Conservation (phyloP, 2,113 vertebrate species). For the Dolichotis patagonum region DNA sequence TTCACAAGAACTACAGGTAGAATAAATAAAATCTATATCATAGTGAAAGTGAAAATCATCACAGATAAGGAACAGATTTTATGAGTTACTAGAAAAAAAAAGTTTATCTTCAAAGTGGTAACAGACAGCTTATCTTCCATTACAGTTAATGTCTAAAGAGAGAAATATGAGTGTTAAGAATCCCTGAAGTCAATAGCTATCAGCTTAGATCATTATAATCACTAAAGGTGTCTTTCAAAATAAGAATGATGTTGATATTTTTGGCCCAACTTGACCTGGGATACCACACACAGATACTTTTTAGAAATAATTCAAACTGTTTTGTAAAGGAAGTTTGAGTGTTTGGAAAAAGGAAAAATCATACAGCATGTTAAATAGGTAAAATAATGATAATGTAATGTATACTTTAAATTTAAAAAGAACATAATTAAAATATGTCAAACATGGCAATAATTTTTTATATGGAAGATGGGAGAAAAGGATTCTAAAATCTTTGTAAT, state of each 20-base stretch:
- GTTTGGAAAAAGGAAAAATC: neutral
- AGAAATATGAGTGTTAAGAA: conserved; percentile 18
- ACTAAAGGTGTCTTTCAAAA: neutral
- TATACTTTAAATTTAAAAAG: neutral
- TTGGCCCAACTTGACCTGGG: neutral
- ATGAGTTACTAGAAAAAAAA: neutral
- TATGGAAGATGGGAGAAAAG: neutral
- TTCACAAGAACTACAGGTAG: neutral
- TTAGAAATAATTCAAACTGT: neutral
- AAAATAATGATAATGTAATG: neutral
- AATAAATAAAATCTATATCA: neutral
- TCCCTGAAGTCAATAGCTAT: neutral
- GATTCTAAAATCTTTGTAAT: neutral
- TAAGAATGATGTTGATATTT: neutral
- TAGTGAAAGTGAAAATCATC: neutral
- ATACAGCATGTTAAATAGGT: neutral
- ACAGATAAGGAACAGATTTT: neutral
- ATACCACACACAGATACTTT: neutral
- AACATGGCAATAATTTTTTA: neutral
- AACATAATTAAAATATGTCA: neutral
- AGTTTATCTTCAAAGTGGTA: neutral
- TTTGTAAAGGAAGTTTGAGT: neutral
- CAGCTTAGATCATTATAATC: neutral
- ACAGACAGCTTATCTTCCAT: conserved; percentile 1
- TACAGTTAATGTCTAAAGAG: neutral